Percentiles rank a stretch among this genome's conserved stretches.
Evolutionary conservation across 2,113 vertebrate species (phyloP).

Genomic region (Himantopus leucocephalus): DNA sequence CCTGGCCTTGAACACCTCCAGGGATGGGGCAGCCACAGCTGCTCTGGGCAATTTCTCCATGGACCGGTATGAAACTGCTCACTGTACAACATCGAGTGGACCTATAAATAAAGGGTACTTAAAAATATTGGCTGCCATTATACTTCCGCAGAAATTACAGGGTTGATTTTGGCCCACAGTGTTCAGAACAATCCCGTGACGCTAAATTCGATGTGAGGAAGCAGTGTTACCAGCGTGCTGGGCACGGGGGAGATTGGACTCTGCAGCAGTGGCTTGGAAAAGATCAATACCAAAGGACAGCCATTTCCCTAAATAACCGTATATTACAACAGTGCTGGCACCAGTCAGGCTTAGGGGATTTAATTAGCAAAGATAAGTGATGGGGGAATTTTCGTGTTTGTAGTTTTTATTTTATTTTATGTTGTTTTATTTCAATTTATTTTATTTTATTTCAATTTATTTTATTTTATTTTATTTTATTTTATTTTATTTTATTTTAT

Average conservation of each 20-base stretch:
- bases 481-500: too few relatives aligned
- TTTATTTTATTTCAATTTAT: too few relatives aligned
- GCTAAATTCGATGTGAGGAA: neutral
- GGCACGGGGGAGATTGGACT: neutral
- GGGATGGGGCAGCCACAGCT: too few relatives aligned
- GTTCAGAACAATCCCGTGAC: neutral
- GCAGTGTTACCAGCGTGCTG: neutral
- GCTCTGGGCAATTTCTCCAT: too few relatives aligned
- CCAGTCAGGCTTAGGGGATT: neutral
- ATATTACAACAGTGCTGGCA: neutral
- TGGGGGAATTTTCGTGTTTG: neutral
- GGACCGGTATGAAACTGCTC: too few relatives aligned
- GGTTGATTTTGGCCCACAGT: neutral
- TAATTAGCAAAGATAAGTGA: neutral
- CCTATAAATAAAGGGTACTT: neutral
- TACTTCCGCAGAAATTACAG: neutral
- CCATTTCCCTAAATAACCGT: neutral
- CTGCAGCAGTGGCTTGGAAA: neutral
- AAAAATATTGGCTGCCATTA: too few relatives aligned
- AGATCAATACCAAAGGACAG: neutral
- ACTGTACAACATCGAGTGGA: neutral
- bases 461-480: too few relatives aligned
- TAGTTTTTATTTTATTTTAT: neutral
- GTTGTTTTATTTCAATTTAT: neutral
- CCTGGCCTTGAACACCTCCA: too few relatives aligned